phyloP scores from a whole-genome alignment of 2,888 invertebrate species.

The Epinotia ramella region DNA sequence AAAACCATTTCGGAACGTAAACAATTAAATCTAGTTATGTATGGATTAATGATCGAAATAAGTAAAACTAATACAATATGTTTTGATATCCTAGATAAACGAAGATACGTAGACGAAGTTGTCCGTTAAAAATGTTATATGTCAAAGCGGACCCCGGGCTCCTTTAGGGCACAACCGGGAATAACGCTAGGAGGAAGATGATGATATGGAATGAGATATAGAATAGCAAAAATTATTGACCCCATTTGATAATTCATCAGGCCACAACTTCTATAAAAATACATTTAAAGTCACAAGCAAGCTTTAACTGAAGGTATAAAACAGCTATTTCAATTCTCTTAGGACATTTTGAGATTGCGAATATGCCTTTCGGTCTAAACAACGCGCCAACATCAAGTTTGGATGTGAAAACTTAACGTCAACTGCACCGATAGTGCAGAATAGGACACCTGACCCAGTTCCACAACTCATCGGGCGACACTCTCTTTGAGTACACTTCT shows the following conservation, averaged over 20 bases:
- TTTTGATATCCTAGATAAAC: too few species aligned
- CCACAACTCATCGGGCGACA: conserved; percentile 40
- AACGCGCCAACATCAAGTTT: not conserved
- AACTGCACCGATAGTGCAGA: conserved; percentile 32
- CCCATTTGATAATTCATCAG: not conserved
- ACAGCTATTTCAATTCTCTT: not conserved
- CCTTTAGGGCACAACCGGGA: too few species aligned
- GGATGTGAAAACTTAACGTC: not conserved
- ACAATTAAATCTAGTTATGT: too few species aligned
- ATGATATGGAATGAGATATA: not conserved
- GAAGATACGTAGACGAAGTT: too few species aligned
- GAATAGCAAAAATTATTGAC: not conserved
- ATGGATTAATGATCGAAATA: too few species aligned
- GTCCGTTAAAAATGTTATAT: too few species aligned
- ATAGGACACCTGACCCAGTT: conserved; percentile 42
- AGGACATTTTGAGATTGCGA: not conserved
- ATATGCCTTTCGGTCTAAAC: not conserved
- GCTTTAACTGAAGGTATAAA: not conserved
- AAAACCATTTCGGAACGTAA: too few species aligned
- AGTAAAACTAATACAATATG: too few species aligned
- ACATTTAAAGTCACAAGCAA: not conserved
- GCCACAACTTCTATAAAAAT: not conserved
- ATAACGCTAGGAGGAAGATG: too few species aligned
- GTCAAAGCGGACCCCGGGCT: too few species aligned
- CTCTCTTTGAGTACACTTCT: conserved; percentile 29